Conservation (phyloP, 2,888 invertebrate genomes). For the Teleogryllus oceanicus region DNA sequence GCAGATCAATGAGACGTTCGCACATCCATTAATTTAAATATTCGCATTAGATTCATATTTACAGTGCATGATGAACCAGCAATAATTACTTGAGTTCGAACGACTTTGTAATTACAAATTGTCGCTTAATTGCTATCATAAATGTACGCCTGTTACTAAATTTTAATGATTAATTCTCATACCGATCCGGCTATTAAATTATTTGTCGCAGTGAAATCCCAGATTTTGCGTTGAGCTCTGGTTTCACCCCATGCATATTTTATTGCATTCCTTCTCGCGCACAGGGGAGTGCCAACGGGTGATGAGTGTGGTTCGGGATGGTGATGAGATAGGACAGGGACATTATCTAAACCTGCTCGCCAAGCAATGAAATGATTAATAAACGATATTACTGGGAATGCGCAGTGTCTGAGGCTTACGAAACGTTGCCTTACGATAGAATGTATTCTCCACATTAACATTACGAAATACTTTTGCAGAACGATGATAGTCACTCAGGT, state of each 20-base stretch:
- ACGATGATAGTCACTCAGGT: too few species aligned
- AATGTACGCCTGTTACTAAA: neutral
- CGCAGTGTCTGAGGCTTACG: too few species aligned
- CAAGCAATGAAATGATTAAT: too few species aligned
- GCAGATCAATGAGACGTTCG: neutral
- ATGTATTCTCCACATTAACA: too few species aligned
- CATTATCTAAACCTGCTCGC: too few species aligned
- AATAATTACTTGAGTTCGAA: neutral
- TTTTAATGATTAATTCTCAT: constrained; percentile 7
- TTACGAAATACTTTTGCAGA: too few species aligned
- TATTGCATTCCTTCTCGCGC: neutral
- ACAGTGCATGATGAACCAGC: constrained; percentile 5
- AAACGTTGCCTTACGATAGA: too few species aligned
- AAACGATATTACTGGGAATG: too few species aligned
- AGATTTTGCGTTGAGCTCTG: neutral
- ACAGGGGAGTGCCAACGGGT: too few species aligned
- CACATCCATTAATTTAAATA: neutral
- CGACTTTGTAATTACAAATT: neutral
- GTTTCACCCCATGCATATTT: neutral
- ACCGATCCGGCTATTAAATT: neutral
- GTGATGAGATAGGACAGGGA: too few species aligned
- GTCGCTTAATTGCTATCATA: constrained; percentile 1
- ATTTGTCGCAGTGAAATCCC: neutral
- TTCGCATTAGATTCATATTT: constrained; percentile 7
- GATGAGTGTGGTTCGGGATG: too few species aligned